Evolutionary conservation across 2,888 invertebrate species (phyloP).

Genomic region (Polydrusus tereticollis): DNA sequence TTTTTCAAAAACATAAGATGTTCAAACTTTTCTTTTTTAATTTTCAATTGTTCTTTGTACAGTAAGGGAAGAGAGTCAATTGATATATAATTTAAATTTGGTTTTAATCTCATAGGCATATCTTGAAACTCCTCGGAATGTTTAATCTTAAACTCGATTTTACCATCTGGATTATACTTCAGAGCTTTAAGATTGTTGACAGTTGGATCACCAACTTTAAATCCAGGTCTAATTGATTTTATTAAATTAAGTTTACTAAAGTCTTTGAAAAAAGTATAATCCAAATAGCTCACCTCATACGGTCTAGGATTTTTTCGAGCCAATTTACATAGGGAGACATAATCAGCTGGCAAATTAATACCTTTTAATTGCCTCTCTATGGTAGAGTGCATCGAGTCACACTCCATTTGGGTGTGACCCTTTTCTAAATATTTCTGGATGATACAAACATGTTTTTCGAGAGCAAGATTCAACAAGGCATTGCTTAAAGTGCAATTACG

Average conservation of each 20-base stretch:
- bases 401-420: too few species aligned
- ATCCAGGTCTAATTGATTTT: conserved; percentile 14
- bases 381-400: not conserved
- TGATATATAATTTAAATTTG: not conserved
- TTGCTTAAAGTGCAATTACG: not conserved
- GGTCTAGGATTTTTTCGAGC: not conserved
- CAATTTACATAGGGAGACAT: not conserved
- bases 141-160: not conserved
- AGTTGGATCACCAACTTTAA: conserved; percentile 10
- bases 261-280: conserved; percentile 15
- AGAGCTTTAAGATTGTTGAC: conserved; percentile 10
- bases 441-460: not conserved
- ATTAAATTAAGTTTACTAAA: conserved; percentile 1
- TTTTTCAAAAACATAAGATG: not conserved
- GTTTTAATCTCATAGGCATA: not conserved
- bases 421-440: not conserved
- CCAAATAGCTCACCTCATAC: not conserved
- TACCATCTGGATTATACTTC: conserved; percentile 1
- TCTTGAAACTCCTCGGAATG: not conserved
- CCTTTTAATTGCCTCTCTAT: not conserved
- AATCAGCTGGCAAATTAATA: conserved; percentile 6
- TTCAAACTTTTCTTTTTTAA: conserved; percentile 13
- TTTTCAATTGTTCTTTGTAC: not conserved
- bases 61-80: not conserved
- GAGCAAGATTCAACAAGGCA: not conserved